A percentile compares a stretch with the other conserved stretches of the same genome.
phyloP scores from a whole-genome alignment of 2,113 vertebrate genomes.

The Phalacrocorax aristotelis region DNA sequence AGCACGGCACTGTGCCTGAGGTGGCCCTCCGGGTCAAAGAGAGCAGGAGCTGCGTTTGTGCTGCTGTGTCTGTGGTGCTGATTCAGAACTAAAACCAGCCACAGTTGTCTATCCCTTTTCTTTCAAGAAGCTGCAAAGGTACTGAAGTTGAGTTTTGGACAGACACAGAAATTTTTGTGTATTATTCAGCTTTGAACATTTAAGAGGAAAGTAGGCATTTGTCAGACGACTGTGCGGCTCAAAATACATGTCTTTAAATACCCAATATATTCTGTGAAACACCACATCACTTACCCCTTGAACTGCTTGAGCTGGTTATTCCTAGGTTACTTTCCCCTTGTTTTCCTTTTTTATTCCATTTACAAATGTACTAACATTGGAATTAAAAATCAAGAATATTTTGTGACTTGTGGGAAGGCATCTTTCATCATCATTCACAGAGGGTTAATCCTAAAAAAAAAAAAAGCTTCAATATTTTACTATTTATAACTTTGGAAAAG shows the following conservation, averaged over 20 bases:
- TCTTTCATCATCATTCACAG: background rate
- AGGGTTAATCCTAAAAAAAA: slow-evolving; percentile 22
- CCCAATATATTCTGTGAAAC: background rate
- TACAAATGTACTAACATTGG: background rate
- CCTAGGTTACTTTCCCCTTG: background rate
- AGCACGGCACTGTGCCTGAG: background rate
- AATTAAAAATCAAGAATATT: slow-evolving; percentile 10
- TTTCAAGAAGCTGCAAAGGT: background rate
- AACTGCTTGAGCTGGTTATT: background rate
- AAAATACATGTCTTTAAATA: background rate
- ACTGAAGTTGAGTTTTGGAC: background rate
- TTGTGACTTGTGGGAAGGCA: background rate
- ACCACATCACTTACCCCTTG: background rate
- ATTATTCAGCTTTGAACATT: background rate
- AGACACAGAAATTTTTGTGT: background rate
- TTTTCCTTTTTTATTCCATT: background rate
- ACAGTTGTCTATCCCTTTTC: background rate
- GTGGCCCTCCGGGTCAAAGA: background rate
- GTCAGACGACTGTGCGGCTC: background rate
- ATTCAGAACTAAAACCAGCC: background rate
- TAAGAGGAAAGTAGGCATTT: background rate
- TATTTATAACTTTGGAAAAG: slow-evolving; percentile 29
- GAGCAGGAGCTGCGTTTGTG: background rate
- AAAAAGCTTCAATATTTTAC: slow-evolving; percentile 24
- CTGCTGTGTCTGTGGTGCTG: background rate